Conservation (phyloP, 2,797 vertebrate species). For the Tenualosa ilisha region DNA sequence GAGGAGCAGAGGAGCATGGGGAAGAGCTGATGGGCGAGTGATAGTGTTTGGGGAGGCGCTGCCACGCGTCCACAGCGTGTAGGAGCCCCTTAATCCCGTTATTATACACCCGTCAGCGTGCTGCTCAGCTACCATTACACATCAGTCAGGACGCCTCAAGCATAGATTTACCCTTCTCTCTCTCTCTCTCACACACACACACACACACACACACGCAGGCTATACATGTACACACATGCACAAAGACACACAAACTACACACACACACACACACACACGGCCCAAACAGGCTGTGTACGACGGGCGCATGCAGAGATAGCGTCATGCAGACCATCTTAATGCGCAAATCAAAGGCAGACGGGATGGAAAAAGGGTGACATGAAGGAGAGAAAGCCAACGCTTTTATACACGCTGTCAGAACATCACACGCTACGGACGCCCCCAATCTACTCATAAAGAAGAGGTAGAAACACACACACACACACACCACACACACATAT, state of each 20-base stretch:
- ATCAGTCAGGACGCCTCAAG: conserved; percentile 58
- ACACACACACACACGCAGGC: conserved; percentile 20
- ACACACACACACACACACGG: conserved; percentile 33
- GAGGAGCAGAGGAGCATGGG: background rate
- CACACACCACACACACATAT: background rate
- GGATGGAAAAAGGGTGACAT: conserved; percentile 2
- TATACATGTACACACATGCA: conserved; percentile 25
- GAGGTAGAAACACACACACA: conserved; percentile 13
- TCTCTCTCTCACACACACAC: background rate
- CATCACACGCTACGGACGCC: conserved; percentile 59
- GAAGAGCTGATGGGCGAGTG: background rate
- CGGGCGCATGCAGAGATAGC: background rate
- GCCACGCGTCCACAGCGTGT: conserved; percentile 16
- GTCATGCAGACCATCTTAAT: conserved; percentile 23
- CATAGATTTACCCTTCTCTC: conserved; percentile 59
- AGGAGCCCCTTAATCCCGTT: conserved; percentile 66
- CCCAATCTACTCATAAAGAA: background rate
- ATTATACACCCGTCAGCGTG: conserved; percentile 66
- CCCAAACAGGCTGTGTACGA: background rate
- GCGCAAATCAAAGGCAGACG: conserved; percentile 13
- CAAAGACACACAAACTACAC: conserved; percentile 39
- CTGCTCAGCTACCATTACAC: conserved; percentile 56
- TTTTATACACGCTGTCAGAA: conserved; percentile 66
- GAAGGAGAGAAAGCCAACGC: conserved; percentile 55
- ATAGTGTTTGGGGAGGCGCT: background rate